Conservation (phyloP, 2,888 invertebrate species). For the Mantis religiosa region DNA sequence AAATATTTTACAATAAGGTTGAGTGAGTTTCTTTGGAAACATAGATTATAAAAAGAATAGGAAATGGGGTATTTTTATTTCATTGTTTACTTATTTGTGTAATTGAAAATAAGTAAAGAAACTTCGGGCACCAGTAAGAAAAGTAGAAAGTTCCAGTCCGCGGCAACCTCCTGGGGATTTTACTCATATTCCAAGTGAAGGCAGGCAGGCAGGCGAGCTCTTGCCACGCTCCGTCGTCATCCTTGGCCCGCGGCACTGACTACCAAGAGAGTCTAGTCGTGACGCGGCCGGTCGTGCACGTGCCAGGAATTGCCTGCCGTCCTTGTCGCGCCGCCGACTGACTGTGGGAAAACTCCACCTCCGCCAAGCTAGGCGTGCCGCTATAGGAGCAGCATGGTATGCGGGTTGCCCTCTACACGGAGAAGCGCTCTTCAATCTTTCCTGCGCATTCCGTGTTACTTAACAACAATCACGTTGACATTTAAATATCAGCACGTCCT, state of each 20-base stretch:
- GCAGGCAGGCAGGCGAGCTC: neutral
- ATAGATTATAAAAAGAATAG: too few species aligned
- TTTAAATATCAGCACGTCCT: too few species aligned
- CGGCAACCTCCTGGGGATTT: neutral
- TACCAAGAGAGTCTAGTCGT: neutral
- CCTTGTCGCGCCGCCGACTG: slow-evolving; percentile 13
- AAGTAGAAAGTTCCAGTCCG: neutral
- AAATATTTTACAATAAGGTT: too few species aligned
- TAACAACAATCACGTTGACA: too few species aligned
- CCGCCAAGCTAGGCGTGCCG: neutral
- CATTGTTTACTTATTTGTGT: too few species aligned
- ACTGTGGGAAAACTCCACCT: slow-evolving; percentile 25
- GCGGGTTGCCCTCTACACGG: neutral
- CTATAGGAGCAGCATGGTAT: neutral
- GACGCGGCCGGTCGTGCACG: slow-evolving; percentile 12
- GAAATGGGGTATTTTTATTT: too few species aligned
- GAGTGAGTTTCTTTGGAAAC: too few species aligned
- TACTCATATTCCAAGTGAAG: neutral
- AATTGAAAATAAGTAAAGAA: too few species aligned
- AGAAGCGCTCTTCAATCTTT: neutral
- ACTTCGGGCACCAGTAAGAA: neutral
- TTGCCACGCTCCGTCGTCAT: slow-evolving; percentile 2
- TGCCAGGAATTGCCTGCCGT: slow-evolving; percentile 8
- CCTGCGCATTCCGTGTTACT: too few species aligned
- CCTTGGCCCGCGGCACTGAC: slow-evolving; percentile 1